These are phyloP conservation scores for Schizotus pectinicornis DNA, from an alignment of 2,888 invertebrate genomes.

Conservation along the genomic window DNA sequence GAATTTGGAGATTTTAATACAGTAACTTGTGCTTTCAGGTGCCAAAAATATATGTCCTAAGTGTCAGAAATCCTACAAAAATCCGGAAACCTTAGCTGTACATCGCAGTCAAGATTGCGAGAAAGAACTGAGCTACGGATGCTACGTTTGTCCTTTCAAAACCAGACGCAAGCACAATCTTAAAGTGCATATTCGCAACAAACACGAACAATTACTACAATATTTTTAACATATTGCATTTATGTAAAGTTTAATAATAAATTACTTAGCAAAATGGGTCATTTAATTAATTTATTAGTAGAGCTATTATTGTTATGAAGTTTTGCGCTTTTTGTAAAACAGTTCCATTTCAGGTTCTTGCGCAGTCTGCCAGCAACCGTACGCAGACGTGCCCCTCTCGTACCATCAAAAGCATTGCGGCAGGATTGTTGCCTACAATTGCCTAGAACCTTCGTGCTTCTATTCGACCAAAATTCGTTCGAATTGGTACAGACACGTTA, in stretches of 20 bases:
- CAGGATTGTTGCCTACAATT: conserved; percentile 15
- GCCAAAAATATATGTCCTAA: conserved; percentile 14
- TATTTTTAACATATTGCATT: too few species aligned
- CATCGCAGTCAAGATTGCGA: conserved; percentile 25
- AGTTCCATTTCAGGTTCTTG: background rate
- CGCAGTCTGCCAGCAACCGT: background rate
- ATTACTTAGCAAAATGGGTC: too few species aligned
- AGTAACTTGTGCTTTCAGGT: conserved; percentile 5
- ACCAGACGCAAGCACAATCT: conserved; percentile 23
- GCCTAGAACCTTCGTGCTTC: conserved; percentile 19
- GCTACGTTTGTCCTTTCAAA: conserved; percentile 68
- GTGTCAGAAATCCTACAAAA: conserved; percentile 22
- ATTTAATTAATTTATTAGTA: too few species aligned
- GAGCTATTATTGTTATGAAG: too few species aligned
- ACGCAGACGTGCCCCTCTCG: background rate
- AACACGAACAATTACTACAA: conserved; percentile 3
- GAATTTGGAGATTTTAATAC: too few species aligned
- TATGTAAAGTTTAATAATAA: too few species aligned
- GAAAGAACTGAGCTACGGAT: conserved; percentile 66
- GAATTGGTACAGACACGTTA: conserved; percentile 33
- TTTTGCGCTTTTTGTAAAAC: too few species aligned
- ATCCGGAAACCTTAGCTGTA: conserved; percentile 11
- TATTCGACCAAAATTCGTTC: conserved; percentile 27
- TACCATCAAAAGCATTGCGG: conserved; percentile 1
- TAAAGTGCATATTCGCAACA: conserved; percentile 19